phyloP scores from a whole-genome alignment of 2,888 invertebrate genomes.

The Ectobius pallidus region DNA sequence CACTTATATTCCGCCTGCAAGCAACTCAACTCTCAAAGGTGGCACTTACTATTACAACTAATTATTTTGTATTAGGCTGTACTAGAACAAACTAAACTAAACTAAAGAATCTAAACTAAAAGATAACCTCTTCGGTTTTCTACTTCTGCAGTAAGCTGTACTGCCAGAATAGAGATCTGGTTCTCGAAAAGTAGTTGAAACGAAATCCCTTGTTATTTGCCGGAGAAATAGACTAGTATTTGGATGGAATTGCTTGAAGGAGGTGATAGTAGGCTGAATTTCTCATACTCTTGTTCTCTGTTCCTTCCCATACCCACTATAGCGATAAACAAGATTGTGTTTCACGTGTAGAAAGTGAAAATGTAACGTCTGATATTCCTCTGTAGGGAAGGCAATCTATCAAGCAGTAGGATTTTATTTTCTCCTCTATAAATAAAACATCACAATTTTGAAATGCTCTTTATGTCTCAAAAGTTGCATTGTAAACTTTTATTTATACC shows the following conservation, averaged over 20 bases:
- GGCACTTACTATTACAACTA: too few relatives aligned
- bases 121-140: too few relatives aligned
- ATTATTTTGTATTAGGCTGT: too few relatives aligned
- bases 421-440: slow-evolving; percentile 10
- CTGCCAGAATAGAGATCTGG: too few relatives aligned
- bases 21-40: too few relatives aligned
- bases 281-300: not conserved
- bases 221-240: slow-evolving; percentile 4
- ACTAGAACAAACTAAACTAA: too few relatives aligned
- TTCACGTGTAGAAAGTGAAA: not conserved
- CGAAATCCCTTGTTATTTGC: not conserved
- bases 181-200: not conserved
- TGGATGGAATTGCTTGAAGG: not conserved
- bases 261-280: not conserved
- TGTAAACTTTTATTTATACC: too few relatives aligned
- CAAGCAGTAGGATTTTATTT: not conserved
- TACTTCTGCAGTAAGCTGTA: too few relatives aligned
- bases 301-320: not conserved
- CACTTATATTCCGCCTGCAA: too few relatives aligned
- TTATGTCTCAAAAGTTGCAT: not conserved
- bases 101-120: too few relatives aligned
- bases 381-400: not conserved
- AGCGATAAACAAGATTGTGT: not conserved
- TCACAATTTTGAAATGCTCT: slow-evolving; percentile 1
- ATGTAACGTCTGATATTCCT: not conserved